Evolutionary conservation across 1,140 invertebrate species (phyloP).

Genomic region (Drosophila lowei): DNA sequence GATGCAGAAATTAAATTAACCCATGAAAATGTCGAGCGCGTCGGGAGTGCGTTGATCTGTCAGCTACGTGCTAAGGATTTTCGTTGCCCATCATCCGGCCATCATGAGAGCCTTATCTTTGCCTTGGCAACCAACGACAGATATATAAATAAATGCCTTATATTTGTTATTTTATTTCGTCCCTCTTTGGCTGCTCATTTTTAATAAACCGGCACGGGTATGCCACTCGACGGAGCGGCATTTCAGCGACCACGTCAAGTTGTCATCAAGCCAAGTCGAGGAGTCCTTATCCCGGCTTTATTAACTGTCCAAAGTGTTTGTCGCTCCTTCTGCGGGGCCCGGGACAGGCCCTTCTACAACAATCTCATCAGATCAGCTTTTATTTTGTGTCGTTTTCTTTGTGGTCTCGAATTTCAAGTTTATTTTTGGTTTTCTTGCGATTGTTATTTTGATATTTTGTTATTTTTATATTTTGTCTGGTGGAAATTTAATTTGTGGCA

Average conservation of each 20-base stretch:
- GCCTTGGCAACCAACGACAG: conserved; percentile 10
- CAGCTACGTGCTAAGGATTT: conserved; percentile 51
- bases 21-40: conserved; percentile 40
- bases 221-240: conserved; percentile 5
- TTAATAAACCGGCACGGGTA: conserved; percentile 44
- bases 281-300: conserved; percentile 70
- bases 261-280: conserved; percentile 54
- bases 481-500: conserved; percentile 2
- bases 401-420: conserved; percentile 48
- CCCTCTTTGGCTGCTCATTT: conserved; percentile 26
- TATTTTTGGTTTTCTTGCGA: conserved; percentile 13
- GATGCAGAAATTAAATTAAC: conserved; percentile 65
- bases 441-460: conserved; percentile 18
- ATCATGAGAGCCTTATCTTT: conserved; percentile 3
- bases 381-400: conserved; percentile 24
- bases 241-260: conserved; percentile 55
- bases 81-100: conserved; percentile 6
- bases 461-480: conserved; percentile 8
- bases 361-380: conserved; percentile 22
- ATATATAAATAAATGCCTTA: background rate
- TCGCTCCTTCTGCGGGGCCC: conserved; percentile 2
- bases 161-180: conserved; percentile 12
- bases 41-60: conserved; percentile 32
- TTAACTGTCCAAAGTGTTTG: conserved; percentile 64
- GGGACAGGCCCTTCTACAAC: background rate